Evolutionary conservation across 2,888 invertebrate species (phyloP).

Genomic region (Chirona hameri): DNA sequence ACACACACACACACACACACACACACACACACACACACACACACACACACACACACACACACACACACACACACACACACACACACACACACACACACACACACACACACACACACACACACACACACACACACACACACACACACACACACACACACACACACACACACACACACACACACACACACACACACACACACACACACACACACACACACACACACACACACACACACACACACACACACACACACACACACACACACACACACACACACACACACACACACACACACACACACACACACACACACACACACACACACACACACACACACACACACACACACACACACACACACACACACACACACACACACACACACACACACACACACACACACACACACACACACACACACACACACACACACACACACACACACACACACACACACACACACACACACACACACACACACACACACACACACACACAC

Average conservation of each 20-base stretch:
- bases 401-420: no score
- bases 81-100: not conserved
- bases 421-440: no score
- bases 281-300: slow-evolving; percentile 22
- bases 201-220: slow-evolving; percentile 10
- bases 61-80: not conserved
- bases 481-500: no score
- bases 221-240: slow-evolving; percentile 11
- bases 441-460: no score
- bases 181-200: slow-evolving; percentile 11
- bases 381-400: no score
- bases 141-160: slow-evolving; percentile 7
- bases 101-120: not conserved
- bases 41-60: slow-evolving; percentile 12
- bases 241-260: slow-evolving; percentile 10
- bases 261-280: slow-evolving; percentile 22
- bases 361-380: no score
- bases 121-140: not conserved
- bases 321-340: no score
- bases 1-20: not conserved
- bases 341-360: no score
- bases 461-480: no score
- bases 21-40: not conserved
- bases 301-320: no score
- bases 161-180: slow-evolving; percentile 11